Percentiles rank a stretch among this genome's conserved stretches.
Conservation (phyloP, 2,797 vertebrate species). For the Hyperoplus immaculatus region DNA sequence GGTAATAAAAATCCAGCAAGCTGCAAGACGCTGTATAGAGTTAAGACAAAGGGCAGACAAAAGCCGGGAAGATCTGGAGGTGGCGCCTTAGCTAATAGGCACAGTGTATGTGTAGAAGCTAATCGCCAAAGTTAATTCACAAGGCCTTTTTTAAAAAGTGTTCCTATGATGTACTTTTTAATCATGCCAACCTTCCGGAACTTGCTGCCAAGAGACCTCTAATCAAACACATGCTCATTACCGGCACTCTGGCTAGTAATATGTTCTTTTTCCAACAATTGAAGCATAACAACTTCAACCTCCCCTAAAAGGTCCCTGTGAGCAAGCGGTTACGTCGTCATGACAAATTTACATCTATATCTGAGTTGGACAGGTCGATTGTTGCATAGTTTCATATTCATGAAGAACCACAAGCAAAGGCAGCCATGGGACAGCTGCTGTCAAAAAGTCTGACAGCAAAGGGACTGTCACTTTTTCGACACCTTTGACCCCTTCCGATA, state of each 20-base stretch:
- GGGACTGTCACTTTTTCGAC: constrained; percentile 35
- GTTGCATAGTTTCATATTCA: constrained; percentile 31
- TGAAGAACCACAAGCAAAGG: constrained; percentile 17
- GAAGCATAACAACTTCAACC: constrained; percentile 47
- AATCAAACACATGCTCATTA: constrained; percentile 66
- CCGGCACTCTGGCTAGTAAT: constrained; percentile 58
- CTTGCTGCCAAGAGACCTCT: constrained; percentile 55
- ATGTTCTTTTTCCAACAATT: constrained; percentile 62
- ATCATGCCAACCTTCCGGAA: constrained; percentile 46
- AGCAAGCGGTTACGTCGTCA: constrained; percentile 36
- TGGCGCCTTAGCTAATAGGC: constrained; percentile 46
- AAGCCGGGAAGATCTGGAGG: constrained; percentile 37
- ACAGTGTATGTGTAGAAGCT: constrained; percentile 34
- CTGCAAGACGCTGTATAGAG: constrained; percentile 11
- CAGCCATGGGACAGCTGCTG: constrained; percentile 40
- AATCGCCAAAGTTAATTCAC: constrained; percentile 53
- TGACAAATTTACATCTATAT: constrained; percentile 47
- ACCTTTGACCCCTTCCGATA: constrained; percentile 49
- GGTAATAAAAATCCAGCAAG: constrained; percentile 58
- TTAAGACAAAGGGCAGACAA: constrained; percentile 43
- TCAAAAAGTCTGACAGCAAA: constrained; percentile 37
- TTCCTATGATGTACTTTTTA: constrained; percentile 53
- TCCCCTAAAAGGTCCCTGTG: constrained; percentile 35
- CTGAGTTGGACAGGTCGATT: constrained; percentile 45
- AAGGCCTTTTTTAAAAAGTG: constrained; percentile 40